These are phyloP conservation scores for Lacerta bilineata DNA, from an alignment of 2,797 vertebrate genomes.

Conservation along the genomic window DNA sequence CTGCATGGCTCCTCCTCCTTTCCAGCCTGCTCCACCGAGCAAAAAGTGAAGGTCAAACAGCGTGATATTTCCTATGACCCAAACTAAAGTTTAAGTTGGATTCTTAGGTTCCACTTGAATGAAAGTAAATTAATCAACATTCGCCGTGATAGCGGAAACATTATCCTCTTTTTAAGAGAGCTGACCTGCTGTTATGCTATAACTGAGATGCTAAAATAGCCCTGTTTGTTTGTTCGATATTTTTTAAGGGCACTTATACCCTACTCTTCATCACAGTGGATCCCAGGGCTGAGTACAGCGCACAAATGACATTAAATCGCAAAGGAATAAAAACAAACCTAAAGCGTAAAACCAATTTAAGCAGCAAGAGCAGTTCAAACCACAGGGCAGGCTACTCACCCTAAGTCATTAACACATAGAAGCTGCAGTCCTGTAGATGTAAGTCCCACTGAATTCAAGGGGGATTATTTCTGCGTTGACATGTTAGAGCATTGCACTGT, in stretches of 20 bases:
- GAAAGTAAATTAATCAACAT: neutral
- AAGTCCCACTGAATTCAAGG: no score
- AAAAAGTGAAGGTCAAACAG: slow-evolving; percentile 37
- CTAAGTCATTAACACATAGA: no score
- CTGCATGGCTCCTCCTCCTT: slow-evolving; percentile 41
- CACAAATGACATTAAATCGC: no score
- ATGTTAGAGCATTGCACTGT: no score
- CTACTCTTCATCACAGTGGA: no score
- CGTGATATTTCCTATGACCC: slow-evolving; percentile 51
- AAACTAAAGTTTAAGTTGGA: slow-evolving; percentile 42
- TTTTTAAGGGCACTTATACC: no score
- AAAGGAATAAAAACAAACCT: no score
- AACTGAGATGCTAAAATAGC: slow-evolving; percentile 11
- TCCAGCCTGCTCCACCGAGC: slow-evolving; percentile 28
- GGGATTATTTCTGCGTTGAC: neutral
- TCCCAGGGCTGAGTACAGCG: no score
- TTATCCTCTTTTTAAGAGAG: neutral
- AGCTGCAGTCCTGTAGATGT: no score
- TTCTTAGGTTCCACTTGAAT: slow-evolving; percentile 11
- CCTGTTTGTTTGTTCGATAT: neutral
- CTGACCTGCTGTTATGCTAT: neutral
- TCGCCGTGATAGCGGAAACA: neutral
- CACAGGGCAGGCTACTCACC: no score
- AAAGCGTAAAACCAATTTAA: no score
- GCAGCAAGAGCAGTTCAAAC: no score